Evolutionary conservation across 2,888 invertebrate genomes (phyloP), one percentile per base, ranked within the genome.

Genomic region (Pomacea canaliculata): DNA sequence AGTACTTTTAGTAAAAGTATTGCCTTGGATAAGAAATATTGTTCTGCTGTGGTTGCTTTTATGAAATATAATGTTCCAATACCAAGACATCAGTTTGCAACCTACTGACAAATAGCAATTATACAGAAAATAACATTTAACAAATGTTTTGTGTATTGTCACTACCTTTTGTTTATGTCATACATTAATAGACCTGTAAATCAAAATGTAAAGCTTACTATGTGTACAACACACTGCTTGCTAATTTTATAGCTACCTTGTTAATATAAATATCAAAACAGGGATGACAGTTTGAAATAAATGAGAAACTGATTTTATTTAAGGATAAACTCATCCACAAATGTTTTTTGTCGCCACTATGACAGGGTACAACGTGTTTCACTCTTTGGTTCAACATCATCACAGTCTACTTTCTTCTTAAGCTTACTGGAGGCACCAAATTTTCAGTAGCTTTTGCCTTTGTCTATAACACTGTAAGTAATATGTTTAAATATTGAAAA

Each of bases 341-440:
- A 37, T 37, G 37, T 37, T 37, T 37, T 37, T 37, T 37, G 23
- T 23, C 5, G 37, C 3, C 5, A 37, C 37, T 37, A 37, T 89
- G 91, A 49, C 87, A 94, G 94, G 93, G 62, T 87, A 91, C 76
- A 93, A 94, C 74, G 92, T 95, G 81, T 92, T 94, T 79, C 97
- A 98, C 91, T 95, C 96, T 75, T 88, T 94, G 0, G 89, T 94
- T 94, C 71, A 94, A 96, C 62, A 94, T 96, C 68, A 79, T 94
- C 46, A 92, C 94, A 62, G 95, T 96, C 23, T 96, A 95, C 90
- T 78, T 93, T 5, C 92, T 95, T 27, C 92, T 96, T 23, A 91
- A 92, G 77, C 73, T 94, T 0, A 89, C 95, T 72, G 94, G 94
- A 4, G 94, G 95, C 7, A 94, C 94, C 4, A 91, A 92, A 71